Conservation (phyloP, 2,888 invertebrate genomes). For the Lasioglossum leucozonium region DNA sequence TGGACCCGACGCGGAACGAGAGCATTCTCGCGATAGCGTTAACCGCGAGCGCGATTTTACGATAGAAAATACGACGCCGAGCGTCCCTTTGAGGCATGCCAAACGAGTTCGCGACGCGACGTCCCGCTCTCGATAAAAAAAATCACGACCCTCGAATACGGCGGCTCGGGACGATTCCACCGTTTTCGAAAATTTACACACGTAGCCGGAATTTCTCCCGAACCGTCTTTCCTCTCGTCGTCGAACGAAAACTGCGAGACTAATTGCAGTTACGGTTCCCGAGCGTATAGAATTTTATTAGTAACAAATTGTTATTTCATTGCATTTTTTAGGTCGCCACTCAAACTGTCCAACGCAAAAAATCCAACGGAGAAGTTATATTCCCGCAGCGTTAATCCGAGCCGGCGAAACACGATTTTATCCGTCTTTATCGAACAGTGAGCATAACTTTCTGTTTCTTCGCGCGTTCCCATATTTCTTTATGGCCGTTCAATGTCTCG, state of each 20-base stretch:
- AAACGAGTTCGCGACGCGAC: conserved; percentile 10
- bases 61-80: conserved; percentile 52
- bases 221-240: not conserved
- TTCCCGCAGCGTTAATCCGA: too few relatives aligned
- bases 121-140: not conserved
- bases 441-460: not conserved
- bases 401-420: not conserved
- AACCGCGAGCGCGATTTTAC: conserved; percentile 40
- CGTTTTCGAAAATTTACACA: conserved; percentile 6
- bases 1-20: conserved; percentile 36
- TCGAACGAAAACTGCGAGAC: not conserved
- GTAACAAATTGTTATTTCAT: too few relatives aligned
- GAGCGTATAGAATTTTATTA: too few relatives aligned
- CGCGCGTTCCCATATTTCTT: not conserved
- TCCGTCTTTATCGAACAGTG: not conserved
- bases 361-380: too few relatives aligned
- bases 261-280: too few relatives aligned
- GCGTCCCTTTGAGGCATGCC: conserved; percentile 27
- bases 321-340: too few relatives aligned
- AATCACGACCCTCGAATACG: not conserved
- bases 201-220: not conserved
- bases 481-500: not conserved
- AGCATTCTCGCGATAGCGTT: conserved; percentile 48
- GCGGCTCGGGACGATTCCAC: not conserved
- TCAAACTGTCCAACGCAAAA: too few relatives aligned